Evolutionary conservation across 2,888 invertebrate species (phyloP), one percentile per base, ranked within the genome.

Genomic region (Pantelozetes paolii): DNA sequence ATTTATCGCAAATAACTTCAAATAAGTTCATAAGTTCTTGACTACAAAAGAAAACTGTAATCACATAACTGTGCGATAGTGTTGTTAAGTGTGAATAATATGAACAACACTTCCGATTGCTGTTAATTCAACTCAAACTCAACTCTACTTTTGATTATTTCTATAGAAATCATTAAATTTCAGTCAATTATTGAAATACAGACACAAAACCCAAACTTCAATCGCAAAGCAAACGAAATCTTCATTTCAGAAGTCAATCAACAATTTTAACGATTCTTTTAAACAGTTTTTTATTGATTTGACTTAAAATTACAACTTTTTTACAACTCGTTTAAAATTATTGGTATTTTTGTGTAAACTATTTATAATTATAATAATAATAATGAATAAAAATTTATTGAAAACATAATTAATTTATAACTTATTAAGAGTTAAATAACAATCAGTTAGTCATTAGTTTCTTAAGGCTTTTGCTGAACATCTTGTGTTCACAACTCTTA

Each of bases 1-100:
- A 40, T 36, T 69, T 26, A 28, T 26, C 20, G 15, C 1, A 36
- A 69, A 69, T 69, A 69, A 28, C 45, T 69, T 45, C 26, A 69
- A 45, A 64, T 36, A 28, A 36, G 67, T 67, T 15, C 23, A 5
- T 40, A 69, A 69, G 69, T 69, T 69, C 69, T 69, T 69, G 20
- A 69, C 69, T 2, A 69, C 69, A 69, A 69, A 69, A 28, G 36
- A 2, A 28, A 9, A 64, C 5, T 20, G n/a, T 36, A 64, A 18
- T 15, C 20, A 64, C 36, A 20, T 15, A 64, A 45, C 18, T 69
- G 40, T 40, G 69, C 69, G 69, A 69, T 69, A 69, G n/a, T 20
- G 69, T 69, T 36, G 69, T 69, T 45, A 45, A 23, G 69, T 40
- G 26, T 40, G 26, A 69, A 45, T 69, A 67, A 67, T 20, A 67